A percentile compares a stretch with the other conserved stretches of the same genome.
Evolutionary conservation across 2,113 vertebrate species (phyloP).

Genomic region (Arenaria interpres): DNA sequence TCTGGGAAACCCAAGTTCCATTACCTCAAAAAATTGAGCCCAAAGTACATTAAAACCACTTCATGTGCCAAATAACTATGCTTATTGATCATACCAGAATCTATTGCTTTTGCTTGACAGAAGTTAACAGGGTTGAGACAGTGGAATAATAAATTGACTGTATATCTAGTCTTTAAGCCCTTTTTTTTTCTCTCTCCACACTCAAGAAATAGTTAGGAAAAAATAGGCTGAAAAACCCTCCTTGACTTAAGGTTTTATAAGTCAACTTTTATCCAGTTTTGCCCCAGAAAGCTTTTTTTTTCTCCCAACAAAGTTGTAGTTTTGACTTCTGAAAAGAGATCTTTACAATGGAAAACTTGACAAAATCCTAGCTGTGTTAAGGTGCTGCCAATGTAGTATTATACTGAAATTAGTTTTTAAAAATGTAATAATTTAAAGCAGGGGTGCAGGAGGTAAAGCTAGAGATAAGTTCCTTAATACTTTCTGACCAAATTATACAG

Average conservation of each 20-base stretch:
- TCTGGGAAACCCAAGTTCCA: conserved; percentile 48
- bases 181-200: not conserved
- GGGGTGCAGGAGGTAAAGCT: not conserved
- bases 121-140: not conserved
- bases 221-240: not conserved
- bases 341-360: not conserved
- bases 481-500: not conserved
- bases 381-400: not conserved
- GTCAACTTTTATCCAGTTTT: not conserved
- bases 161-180: not conserved
- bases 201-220: not conserved
- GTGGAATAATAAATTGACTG: not conserved
- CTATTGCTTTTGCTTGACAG: not conserved
- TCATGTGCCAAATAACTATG: not conserved
- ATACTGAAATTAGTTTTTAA: not conserved
- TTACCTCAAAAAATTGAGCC: conserved; percentile 18
- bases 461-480: not conserved
- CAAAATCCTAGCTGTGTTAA: not conserved
- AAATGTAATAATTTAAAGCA: not conserved
- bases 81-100: not conserved
- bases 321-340: not conserved
- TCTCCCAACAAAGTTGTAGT: not conserved
- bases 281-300: not conserved
- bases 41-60: not conserved
- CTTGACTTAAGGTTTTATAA: not conserved